Base-by-base conservation (phyloP, 2,113 vertebrate species). In the Eonycteris spelaea region DNA sequence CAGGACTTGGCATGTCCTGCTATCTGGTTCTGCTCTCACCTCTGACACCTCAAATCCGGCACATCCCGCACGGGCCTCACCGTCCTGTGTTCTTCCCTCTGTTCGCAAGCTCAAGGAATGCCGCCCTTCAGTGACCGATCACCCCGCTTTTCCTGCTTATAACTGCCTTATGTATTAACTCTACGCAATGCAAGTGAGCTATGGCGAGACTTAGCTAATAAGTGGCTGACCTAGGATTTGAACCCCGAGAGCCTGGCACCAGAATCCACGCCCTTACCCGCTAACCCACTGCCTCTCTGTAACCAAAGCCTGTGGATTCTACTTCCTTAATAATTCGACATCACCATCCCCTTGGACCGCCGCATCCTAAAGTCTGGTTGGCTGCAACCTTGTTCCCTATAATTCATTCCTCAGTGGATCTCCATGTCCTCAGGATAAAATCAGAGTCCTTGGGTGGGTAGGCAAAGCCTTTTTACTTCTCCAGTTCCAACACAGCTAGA, bases 31-130 rank as follows among this genome's bases (percentile, higher is more conserved):
- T n/a, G 59, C 74, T 51, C 30, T 86, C 15, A 19, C 57, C 65
- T 30, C 26, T 33, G 61, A 65, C 40, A 73, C 67, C 18, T 18
- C n/a, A 15, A 67, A 40, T 55, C 75, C 82, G 73, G 45, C 18
- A 13, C 6, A 8, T 26, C 48, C 40, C 16, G 13, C 30, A 33
- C 0, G 0, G 35, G 67, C 12, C 18, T 82, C 33, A 0, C n/a
- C 70, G 16, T 8, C 14, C 38, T 45, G 14, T 0, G 6, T 38
- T 77, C 14, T 53, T 12, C 22, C 51, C 9, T 22, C 11, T 35
- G 18, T 33, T 78, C 70, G 38, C 38, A 26, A 24, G 53, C n/a
- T 68, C 16, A 61, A 21, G 57, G 85, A 53, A 28, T 0, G 16
- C 22, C 59, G 87, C 70, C 7, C 21, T 65, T 57, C 77, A 43